Conservation (phyloP, 1,140 invertebrate genomes). For the Chironomus tepperi region DNA sequence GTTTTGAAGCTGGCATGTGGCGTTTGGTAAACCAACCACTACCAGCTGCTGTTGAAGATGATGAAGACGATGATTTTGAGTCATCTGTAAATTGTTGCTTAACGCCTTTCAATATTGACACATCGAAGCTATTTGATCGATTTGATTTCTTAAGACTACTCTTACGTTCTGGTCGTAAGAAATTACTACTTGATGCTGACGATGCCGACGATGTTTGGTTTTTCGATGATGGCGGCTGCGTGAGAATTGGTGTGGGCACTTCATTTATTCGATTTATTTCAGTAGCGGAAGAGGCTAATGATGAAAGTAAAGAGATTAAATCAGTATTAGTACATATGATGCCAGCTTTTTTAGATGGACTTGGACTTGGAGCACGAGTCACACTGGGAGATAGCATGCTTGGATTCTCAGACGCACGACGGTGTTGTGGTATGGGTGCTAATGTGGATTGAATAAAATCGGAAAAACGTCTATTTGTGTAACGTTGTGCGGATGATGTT, state of each 20-base stretch:
- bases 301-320: slow-evolving; percentile 65
- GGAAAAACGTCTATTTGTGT: slow-evolving; percentile 58
- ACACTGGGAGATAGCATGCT: slow-evolving; percentile 41
- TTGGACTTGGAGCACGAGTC: slow-evolving; percentile 33
- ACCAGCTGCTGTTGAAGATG: slow-evolving; percentile 44
- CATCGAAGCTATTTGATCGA: slow-evolving; percentile 72
- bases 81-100: slow-evolving; percentile 35
- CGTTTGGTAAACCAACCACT: slow-evolving; percentile 65
- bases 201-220: slow-evolving; percentile 25
- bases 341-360: slow-evolving; percentile 43
- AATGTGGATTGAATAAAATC: slow-evolving; percentile 53
- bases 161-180: slow-evolving; percentile 39
- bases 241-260: slow-evolving; percentile 29
- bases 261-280: slow-evolving; percentile 59
- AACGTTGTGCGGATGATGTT: slow-evolving; percentile 47
- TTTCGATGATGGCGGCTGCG: slow-evolving; percentile 28
- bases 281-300: slow-evolving; percentile 66
- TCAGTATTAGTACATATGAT: slow-evolving; percentile 72
- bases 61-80: slow-evolving; percentile 38
- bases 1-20: slow-evolving; percentile 52
- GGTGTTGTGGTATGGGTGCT: slow-evolving; percentile 42
- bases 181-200: slow-evolving; percentile 31
- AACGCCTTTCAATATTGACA: slow-evolving; percentile 55
- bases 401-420: slow-evolving; percentile 59
- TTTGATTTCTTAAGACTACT: slow-evolving; percentile 50